These are phyloP conservation scores for Hypselothyrea guttata DNA, from an alignment of 2,888 invertebrate genomes.

Conservation along the genomic window DNA sequence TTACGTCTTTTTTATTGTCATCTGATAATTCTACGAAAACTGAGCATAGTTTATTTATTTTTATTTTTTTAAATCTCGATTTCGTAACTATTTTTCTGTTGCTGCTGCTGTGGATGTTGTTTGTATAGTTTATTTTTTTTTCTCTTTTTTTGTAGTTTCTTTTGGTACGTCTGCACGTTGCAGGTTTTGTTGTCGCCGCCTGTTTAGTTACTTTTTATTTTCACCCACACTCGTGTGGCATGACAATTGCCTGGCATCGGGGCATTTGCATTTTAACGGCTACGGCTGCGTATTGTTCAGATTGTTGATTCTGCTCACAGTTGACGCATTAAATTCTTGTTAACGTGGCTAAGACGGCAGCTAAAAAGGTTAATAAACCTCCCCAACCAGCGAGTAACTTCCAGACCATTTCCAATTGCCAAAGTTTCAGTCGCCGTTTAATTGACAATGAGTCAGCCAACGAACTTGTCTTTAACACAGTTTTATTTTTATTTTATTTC, in stretches of 20 bases:
- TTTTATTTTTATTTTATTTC: slow-evolving; percentile 16
- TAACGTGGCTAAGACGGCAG: slow-evolving; percentile 66
- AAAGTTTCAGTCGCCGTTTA: slow-evolving; percentile 13
- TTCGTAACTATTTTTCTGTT: slow-evolving; percentile 59
- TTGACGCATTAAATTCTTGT: slow-evolving; percentile 63
- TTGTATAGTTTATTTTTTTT: slow-evolving; percentile 5
- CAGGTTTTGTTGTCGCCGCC: slow-evolving; percentile 39
- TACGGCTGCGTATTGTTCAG: slow-evolving; percentile 17
- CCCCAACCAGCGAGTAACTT: slow-evolving; percentile 37
- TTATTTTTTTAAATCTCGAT: slow-evolving; percentile 51
- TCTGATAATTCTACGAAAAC: slow-evolving; percentile 42
- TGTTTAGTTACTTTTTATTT: slow-evolving; percentile 65
- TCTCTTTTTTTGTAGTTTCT: slow-evolving; percentile 11
- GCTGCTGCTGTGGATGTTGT: slow-evolving; percentile 1
- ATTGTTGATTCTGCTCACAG: slow-evolving; percentile 53
- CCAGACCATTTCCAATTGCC: slow-evolving; percentile 30
- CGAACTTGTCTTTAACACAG: slow-evolving; percentile 32
- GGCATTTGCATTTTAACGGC: slow-evolving; percentile 59
- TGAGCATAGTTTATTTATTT: slow-evolving; percentile 16
- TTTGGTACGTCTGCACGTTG: slow-evolving; percentile 22
- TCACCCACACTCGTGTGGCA: slow-evolving; percentile 60
- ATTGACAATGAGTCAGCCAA: slow-evolving; percentile 44
- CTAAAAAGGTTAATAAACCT: slow-evolving; percentile 71
- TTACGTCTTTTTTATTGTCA: slow-evolving; percentile 38
- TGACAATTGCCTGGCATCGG: slow-evolving; percentile 46